These are phyloP conservation scores for Hippolais icterina DNA, from an alignment of 2,113 vertebrate species.

Conservation along the genomic window DNA sequence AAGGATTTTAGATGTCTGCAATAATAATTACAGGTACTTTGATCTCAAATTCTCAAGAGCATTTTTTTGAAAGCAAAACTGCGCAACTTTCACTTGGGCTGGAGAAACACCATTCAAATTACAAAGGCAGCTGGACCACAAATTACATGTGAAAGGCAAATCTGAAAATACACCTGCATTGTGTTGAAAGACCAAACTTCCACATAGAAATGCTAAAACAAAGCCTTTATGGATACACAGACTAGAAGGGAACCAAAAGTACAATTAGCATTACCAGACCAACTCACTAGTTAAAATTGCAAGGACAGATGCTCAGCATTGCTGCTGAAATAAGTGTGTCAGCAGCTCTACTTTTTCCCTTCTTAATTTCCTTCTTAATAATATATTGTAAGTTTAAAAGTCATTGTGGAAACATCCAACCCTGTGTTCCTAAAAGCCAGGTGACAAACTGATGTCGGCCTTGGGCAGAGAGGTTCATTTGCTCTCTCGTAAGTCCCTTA, in stretches of 20 bases:
- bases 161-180: neutral
- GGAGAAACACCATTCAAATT: neutral
- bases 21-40: conserved; percentile 33
- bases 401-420: neutral
- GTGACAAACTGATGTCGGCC: neutral
- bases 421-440: neutral
- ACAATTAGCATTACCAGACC: neutral
- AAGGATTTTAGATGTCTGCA: neutral
- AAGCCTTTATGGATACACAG: neutral
- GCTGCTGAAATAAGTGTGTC: neutral
- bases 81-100: neutral
- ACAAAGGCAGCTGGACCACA: neutral
- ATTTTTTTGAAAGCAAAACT: neutral
- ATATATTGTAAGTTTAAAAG: neutral
- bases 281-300: neutral
- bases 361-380: neutral
- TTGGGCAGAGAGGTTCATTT: neutral
- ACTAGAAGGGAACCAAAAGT: neutral
- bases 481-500: neutral
- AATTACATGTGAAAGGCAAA: neutral
- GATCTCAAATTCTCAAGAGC: neutral
- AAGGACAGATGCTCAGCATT: neutral
- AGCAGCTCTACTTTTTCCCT: neutral
- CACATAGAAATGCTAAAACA: neutral
- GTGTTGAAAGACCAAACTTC: neutral